Evolutionary conservation across 2,113 vertebrate species (phyloP).

Genomic region (Scatophagus argus): DNA sequence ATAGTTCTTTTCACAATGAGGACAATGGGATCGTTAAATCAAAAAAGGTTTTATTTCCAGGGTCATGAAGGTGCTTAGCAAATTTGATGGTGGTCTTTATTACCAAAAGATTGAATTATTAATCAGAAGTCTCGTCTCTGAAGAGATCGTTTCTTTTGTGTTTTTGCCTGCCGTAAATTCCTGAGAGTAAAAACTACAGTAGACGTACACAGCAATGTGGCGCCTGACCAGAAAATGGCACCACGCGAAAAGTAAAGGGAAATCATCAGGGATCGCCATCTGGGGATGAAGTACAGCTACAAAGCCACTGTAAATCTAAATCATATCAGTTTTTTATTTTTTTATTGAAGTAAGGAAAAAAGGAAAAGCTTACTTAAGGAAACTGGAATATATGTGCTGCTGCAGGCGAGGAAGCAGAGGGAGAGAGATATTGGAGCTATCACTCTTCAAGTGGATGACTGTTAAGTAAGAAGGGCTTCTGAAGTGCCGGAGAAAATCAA

Average conservation of each 20-base stretch:
- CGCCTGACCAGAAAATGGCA: neutral
- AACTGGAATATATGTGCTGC: constrained; percentile 8
- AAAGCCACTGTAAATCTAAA: neutral
- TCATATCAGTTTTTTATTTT: constrained; percentile 1
- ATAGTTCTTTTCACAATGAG: neutral
- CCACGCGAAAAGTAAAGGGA: neutral
- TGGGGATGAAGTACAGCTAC: neutral
- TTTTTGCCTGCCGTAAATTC: neutral
- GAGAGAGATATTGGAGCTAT: constrained; percentile 41
- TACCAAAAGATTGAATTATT: neutral
- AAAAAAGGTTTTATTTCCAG: neutral
- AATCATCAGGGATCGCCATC: neutral
- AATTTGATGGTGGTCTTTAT: neutral
- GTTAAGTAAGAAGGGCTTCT: constrained; percentile 28
- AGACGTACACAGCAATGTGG: neutral
- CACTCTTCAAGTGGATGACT: constrained; percentile 44
- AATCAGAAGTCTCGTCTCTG: neutral
- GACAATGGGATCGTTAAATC: neutral
- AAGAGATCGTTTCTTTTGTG: neutral
- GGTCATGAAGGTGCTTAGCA: neutral
- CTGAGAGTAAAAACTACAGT: neutral
- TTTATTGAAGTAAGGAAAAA: constrained; percentile 13
- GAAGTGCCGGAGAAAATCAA: constrained; percentile 43
- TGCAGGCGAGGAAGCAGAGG: neutral
- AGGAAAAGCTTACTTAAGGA: neutral